A percentile compares a stretch with the other conserved stretches of the same genome.
Conservation (phyloP, 2,113 vertebrate species). For the Hippocampus barbouri region DNA sequence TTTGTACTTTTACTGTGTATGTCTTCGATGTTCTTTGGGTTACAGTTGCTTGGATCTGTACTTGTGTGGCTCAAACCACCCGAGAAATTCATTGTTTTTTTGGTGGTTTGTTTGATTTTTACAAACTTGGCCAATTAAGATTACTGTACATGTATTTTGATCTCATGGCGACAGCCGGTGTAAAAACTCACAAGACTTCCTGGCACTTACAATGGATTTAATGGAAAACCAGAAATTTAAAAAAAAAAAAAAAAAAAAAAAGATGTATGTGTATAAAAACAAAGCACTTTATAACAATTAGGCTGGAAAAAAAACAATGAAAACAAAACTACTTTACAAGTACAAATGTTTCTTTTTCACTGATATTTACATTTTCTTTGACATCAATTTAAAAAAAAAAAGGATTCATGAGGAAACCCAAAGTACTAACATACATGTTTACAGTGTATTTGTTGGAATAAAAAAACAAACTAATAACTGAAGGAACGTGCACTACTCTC, state of each 20-base stretch:
- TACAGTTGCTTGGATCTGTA: too few species aligned
- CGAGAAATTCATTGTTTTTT: too few species aligned
- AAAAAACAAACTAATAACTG: conserved; percentile 46
- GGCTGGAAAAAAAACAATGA: conserved; percentile 72
- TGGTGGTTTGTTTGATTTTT: too few species aligned
- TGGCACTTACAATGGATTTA: conserved; percentile 59
- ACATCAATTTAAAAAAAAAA: conserved; percentile 73
- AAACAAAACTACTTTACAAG: conserved; percentile 85
- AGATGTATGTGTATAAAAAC: conserved; percentile 79
- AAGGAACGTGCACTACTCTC: conserved; percentile 64
- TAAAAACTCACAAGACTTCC: conserved; percentile 49
- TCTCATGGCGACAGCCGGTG: not conserved
- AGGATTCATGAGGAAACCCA: conserved; percentile 64
- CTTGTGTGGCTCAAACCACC: too few species aligned
- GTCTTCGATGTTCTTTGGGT: too few species aligned
- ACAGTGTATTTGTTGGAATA: conserved; percentile 71
- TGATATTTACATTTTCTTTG: conserved; percentile 80
- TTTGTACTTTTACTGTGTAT: too few species aligned
- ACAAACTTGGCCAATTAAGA: not conserved
- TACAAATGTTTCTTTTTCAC: conserved; percentile 79
- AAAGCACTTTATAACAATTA: conserved; percentile 89
- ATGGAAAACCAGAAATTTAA: conserved; percentile 31
- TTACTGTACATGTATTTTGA: too few species aligned
- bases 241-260: conserved; percentile 45
- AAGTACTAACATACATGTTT: conserved; percentile 71